Conservation (phyloP, 2,797 vertebrate species). For the Percopsis omiscomaycus region DNA sequence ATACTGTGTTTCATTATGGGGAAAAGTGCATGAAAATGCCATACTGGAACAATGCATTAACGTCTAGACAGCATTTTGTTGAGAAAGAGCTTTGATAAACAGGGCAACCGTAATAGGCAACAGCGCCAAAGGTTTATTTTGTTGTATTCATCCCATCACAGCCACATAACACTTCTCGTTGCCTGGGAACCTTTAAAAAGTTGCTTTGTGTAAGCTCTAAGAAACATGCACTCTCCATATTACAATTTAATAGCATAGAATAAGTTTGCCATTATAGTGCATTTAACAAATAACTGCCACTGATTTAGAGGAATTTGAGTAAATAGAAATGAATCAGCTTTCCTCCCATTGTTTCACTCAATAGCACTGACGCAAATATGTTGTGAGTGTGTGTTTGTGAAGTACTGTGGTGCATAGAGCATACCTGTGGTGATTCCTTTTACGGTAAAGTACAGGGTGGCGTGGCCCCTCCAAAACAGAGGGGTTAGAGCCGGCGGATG, state of each 20-base stretch:
- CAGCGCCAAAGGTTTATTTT: conserved; percentile 1
- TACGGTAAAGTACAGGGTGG: conserved; percentile 67
- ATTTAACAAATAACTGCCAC: conserved; percentile 13
- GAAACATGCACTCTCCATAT: conserved; percentile 18
- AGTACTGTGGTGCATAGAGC: conserved; percentile 37
- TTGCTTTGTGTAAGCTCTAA: not conserved
- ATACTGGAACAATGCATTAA: conserved; percentile 14
- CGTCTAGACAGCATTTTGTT: conserved; percentile 27
- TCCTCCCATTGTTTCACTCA: conserved; percentile 12
- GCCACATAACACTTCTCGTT: not conserved
- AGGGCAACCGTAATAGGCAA: conserved; percentile 4
- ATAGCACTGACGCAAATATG: conserved; percentile 35
- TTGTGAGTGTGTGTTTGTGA: conserved; percentile 35
- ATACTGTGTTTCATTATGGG: conserved; percentile 19
- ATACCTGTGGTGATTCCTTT: conserved; percentile 72
- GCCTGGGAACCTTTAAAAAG: not conserved
- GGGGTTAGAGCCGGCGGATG: conserved; percentile 55
- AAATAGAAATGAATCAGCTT: conserved; percentile 5
- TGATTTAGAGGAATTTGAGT: conserved; percentile 22
- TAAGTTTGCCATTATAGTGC: conserved; percentile 38
- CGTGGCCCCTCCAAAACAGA: conserved; percentile 60
- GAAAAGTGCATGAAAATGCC: conserved; percentile 1
- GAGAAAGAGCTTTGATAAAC: conserved; percentile 27
- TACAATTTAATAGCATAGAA: conserved; percentile 41
- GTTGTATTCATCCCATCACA: conserved; percentile 5